Base-by-base conservation (phyloP, 2,888 invertebrate genomes). In the Acronicta leporina region DNA sequence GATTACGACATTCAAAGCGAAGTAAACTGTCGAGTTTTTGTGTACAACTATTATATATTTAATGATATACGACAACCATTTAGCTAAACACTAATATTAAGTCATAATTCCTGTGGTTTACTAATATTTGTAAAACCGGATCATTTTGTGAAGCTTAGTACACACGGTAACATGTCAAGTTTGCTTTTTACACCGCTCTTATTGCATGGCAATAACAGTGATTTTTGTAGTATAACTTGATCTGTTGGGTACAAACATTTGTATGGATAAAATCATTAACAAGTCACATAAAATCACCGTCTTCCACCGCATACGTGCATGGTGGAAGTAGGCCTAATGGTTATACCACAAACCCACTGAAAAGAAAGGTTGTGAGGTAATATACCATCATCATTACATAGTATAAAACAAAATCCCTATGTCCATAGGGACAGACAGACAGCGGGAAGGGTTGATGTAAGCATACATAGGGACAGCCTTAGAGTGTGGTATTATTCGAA, bases 121-220 rank as follows among this genome's bases (percentile, higher is more conserved):
- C 44, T 71, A 58, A 71, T 66, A 44, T 48, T 51, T 45, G 47
- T 54, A 40, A 71, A 54, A 54, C 67, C 44, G 51, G 58, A 58
- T n/a, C 40, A 44, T 58, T 65, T 58, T 42, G 35, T 50, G 14
- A 41, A 49, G 14, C 30, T 46, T 44, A 13, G 53, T 38, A 10
- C 33, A 27, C 38, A n/a, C n/a, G 42, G 11, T 10, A 33, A 33
- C 30, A 8, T 10, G 7, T 30, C 5, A 5, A 30, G 30, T 30
- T 30, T 30, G 10, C 10, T 10, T 10, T 2, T 30, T 30, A 3
- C 9, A 30, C 10, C 8, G 30, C 2, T 5, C 33, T 10, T 33
- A 33, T 33, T 33, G 11, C 33, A 4, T 33, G 0, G 33, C 11
- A 33, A 33, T 11, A 33, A 11, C 1, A 10, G 33, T 33, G 10